phyloP scores from a whole-genome alignment of 1,140 invertebrate species.

The Drosophila miranda region DNA sequence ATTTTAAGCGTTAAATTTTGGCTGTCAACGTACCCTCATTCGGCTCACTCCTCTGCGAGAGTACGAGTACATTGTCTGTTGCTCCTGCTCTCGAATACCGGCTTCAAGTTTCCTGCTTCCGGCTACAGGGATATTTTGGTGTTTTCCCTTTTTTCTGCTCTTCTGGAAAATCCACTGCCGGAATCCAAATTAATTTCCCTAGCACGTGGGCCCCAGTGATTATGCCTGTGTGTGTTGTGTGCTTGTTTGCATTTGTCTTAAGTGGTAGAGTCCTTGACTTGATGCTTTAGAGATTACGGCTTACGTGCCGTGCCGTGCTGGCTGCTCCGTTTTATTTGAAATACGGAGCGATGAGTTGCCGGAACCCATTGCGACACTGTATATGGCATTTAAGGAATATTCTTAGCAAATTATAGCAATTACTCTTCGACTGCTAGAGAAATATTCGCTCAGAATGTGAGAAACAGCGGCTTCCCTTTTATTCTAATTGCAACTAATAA shows the following conservation, averaged over 20 bases:
- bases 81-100: conserved; percentile 2
- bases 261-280: conserved; percentile 54
- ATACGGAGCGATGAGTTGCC: conserved; percentile 1
- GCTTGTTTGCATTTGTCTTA: conserved; percentile 49
- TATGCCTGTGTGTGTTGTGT: conserved; percentile 39
- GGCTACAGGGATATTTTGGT: conserved; percentile 19
- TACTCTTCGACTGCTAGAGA: conserved; percentile 13
- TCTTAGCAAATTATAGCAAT: conserved; percentile 42
- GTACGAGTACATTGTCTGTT: conserved; percentile 35
- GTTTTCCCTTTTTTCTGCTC: conserved; percentile 8
- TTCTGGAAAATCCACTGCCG: conserved; percentile 22
- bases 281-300: conserved; percentile 45
- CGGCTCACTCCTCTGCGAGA: conserved; percentile 4
- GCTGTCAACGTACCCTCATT: conserved; percentile 65
- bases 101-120: conserved; percentile 1
- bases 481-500: too few species aligned
- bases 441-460: too few species aligned
- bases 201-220: conserved; percentile 57
- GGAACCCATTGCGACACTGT: conserved; percentile 15
- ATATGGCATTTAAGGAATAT: conserved; percentile 33
- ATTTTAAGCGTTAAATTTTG: conserved; percentile 79
- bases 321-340: too few species aligned
- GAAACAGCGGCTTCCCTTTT: too few species aligned
- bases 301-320: conserved; percentile 16
- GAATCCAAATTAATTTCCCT: conserved; percentile 66